Base-by-base conservation (phyloP, 53 echinoderm and acorn worm genomes). In the Astropecten irregularis region DNA sequence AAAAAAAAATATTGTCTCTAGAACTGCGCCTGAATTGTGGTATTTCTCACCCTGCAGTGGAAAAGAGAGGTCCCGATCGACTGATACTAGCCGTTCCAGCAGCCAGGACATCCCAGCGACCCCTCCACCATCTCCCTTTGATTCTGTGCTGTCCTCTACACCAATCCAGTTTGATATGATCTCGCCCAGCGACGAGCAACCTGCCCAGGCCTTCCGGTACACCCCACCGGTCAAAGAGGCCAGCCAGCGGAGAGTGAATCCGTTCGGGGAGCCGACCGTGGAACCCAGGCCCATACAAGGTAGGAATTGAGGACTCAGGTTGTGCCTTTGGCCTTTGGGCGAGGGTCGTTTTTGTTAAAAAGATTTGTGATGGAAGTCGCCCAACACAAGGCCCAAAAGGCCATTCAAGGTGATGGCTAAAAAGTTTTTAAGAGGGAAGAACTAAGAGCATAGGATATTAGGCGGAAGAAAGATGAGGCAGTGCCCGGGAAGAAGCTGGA, bases 101-200 rank as follows among this genome's bases (percentile, higher is more conserved):
- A 89, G 73, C 33, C 86, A 66, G 28, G 81, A 84, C 19, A 54
- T 87, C 42, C 88, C 90, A 10, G 53, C 84, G 8, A 92, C 95
- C 31, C 95, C 95, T 3, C 95, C 92, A 30, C 92, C 95, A 49
- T 92, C 95, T 0, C 95, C 95, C 0, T 71, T 95, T 46, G 95
- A 95, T 28, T 90, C 71, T 66, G 47, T 92, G 62, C 85, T 95
- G 38, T 90, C 92, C 29, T 73, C 68, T 49, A 95, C 92, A 22
- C 95, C 95, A 52, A 95, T 95, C 54, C 93, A 93, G 35, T 95
- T 95, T 85, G 92, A 95, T 61, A 89, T 95, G 95, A 92, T 95
- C 48, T 82, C 95, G 0, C 92, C 95, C 2, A 88, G 64, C 26
- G 89, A 90, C 58, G 55, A 84, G 39, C 87, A 81, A 1, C 87